phyloP scores from a whole-genome alignment of 2,888 invertebrate genomes.

The Perizoma affinitatum region DNA sequence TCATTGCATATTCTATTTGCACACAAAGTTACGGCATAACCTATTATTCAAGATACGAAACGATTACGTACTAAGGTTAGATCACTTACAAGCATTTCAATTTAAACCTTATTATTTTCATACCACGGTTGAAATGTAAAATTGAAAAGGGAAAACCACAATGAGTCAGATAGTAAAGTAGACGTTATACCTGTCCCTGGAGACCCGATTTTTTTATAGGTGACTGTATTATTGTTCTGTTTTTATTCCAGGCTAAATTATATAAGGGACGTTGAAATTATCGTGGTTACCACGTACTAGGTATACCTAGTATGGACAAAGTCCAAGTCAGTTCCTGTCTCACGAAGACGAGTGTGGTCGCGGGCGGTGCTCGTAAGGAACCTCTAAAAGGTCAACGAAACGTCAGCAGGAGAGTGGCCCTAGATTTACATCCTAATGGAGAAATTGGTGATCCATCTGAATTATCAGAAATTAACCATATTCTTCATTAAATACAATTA shows the following conservation, averaged over 20 bases:
- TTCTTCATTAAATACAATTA: too few relatives aligned
- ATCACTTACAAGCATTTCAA: slow-evolving; percentile 40
- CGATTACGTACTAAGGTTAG: slow-evolving; percentile 60
- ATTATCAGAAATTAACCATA: too few relatives aligned
- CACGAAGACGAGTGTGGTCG: too few relatives aligned
- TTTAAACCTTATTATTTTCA: slow-evolving; percentile 44
- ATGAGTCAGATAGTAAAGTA: slow-evolving; percentile 59
- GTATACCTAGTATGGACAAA: too few relatives aligned
- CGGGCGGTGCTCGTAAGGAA: too few relatives aligned
- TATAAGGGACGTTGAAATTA: too few relatives aligned
- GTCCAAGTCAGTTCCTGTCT: too few relatives aligned
- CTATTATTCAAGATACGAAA: slow-evolving; percentile 71
- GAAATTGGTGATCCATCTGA: too few relatives aligned
- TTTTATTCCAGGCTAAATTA: neutral
- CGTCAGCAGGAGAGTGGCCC: too few relatives aligned
- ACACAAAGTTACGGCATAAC: slow-evolving; percentile 67
- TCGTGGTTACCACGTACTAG: too few relatives aligned
- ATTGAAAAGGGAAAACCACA: slow-evolving; percentile 20
- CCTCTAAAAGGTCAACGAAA: too few relatives aligned
- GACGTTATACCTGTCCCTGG: slow-evolving; percentile 40
- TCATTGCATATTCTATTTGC: slow-evolving; percentile 61
- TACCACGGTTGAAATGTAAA: slow-evolving; percentile 9
- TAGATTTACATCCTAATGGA: too few relatives aligned
- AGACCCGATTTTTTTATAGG: slow-evolving; percentile 33
- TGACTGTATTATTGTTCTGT: slow-evolving; percentile 13